A percentile compares a stretch with the other conserved stretches of the same genome.
Conservation (phyloP, 2,888 invertebrate genomes). For the Actias luna region DNA sequence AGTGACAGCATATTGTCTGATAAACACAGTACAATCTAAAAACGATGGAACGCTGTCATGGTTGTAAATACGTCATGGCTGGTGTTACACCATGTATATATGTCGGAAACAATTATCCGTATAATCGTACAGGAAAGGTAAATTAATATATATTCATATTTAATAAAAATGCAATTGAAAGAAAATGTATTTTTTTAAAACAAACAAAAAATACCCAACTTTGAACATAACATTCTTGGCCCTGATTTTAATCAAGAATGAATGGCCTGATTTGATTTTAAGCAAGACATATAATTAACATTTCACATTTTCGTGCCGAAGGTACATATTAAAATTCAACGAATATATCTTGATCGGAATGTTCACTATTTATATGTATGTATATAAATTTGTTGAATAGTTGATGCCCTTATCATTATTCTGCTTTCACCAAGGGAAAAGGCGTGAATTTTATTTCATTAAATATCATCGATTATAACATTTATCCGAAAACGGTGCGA, state of each 20-base stretch:
- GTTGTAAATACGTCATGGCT: too few species aligned
- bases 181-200: too few species aligned
- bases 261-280: too few species aligned
- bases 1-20: too few species aligned
- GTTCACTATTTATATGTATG: not conserved
- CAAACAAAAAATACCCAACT: not conserved
- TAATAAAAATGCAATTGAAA: too few species aligned
- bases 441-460: slow-evolving; percentile 3
- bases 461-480: not conserved
- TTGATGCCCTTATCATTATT: slow-evolving; percentile 7
- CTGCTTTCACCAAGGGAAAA: slow-evolving; percentile 8
- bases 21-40: too few species aligned
- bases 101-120: too few species aligned
- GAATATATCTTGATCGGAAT: slow-evolving; percentile 7
- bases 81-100: too few species aligned
- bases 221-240: not conserved
- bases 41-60: too few species aligned
- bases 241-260: not conserved
- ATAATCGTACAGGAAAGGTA: too few species aligned
- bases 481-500: not conserved
- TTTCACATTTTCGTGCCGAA: not conserved
- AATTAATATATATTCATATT: too few species aligned
- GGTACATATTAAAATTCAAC: slow-evolving; percentile 7
- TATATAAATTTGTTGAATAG: not conserved
- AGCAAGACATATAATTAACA: not conserved